Conservation (phyloP, 2,113 vertebrate genomes). For the Apteryx owenii region DNA sequence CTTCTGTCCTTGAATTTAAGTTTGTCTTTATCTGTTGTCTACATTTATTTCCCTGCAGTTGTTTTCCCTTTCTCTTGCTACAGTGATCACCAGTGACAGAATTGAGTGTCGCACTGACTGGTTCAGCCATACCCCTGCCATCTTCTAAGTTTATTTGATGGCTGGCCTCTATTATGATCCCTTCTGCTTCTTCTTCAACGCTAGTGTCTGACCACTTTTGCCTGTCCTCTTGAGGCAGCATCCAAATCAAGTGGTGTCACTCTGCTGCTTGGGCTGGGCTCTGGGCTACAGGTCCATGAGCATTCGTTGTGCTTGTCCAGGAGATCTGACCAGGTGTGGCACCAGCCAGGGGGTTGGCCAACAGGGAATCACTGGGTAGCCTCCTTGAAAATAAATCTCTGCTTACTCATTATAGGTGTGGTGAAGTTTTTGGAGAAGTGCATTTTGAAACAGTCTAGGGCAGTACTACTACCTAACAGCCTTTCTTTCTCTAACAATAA, state of each 20-base stretch:
- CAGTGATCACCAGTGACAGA: neutral
- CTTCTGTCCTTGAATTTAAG: neutral
- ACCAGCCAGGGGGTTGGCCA: neutral
- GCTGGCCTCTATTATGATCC: neutral
- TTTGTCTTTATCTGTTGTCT: neutral
- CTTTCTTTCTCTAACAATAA: neutral
- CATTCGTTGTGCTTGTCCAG: neutral
- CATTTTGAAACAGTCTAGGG: neutral
- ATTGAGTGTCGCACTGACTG: neutral
- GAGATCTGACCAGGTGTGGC: neutral
- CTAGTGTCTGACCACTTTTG: neutral
- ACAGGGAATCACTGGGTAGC: neutral
- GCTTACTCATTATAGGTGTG: neutral
- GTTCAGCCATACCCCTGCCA: neutral
- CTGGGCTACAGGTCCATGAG: neutral
- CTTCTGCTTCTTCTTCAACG: neutral
- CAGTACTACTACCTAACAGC: neutral
- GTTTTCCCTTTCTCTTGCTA: neutral
- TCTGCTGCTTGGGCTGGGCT: too few relatives aligned
- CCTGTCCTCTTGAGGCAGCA: neutral
- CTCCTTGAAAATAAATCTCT: neutral
- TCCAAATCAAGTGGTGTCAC: too few relatives aligned
- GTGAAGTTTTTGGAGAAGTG: neutral
- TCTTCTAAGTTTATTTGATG: neutral
- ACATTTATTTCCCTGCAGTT: neutral